Evolutionary conservation across 2,113 vertebrate species (phyloP), one percentile per base, ranked within the genome.

Genomic region (Apistogramma diplotaenia): DNA sequence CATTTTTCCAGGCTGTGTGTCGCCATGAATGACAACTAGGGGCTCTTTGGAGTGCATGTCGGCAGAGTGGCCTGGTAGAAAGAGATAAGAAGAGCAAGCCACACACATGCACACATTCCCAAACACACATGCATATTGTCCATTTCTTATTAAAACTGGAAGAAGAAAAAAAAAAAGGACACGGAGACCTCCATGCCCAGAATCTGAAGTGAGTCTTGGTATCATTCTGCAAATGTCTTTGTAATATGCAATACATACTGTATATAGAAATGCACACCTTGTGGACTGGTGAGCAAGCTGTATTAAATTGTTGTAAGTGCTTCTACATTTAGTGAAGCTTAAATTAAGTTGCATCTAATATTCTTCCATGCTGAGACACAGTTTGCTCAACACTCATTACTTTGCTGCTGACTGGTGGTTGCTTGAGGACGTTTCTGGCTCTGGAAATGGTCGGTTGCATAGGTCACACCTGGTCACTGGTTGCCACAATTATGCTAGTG

Each of bases 1-100:
- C 93, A 94, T 95, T 94, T 92, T 90, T 85, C 71, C 6, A 83
- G 81, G 79, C 84, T 84, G 89, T 76, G 85, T 93, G 93, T 92
- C 46, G 85, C 89, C 89, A 75, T 93, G 94, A 95, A 91, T 93
- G 93, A 94, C 93, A 92, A 93, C 94, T 89, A 92, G 90, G 85
- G 89, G 93, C 93, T 92, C 90, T 94, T 93, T 94, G 89, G 92
- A 94, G 93, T 91, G 91, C 90, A 60, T 85, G 91, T 86, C 86
- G 81, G 84, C 87, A 85, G 87, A 93, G 92, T 88, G 81, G 94
- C 87, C 95, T 95, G 95, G 90, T 76, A 83, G 84, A 88, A 86
- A 55, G 92, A 92, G 95, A 95, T 95, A 95, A 95, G 93, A 82
- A 84, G 79, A 76, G 76, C 78, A 57, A 85, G 78, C 88, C 76